phyloP scores from a whole-genome alignment of 2,888 invertebrate species.

The Mesorhabditis belari region DNA sequence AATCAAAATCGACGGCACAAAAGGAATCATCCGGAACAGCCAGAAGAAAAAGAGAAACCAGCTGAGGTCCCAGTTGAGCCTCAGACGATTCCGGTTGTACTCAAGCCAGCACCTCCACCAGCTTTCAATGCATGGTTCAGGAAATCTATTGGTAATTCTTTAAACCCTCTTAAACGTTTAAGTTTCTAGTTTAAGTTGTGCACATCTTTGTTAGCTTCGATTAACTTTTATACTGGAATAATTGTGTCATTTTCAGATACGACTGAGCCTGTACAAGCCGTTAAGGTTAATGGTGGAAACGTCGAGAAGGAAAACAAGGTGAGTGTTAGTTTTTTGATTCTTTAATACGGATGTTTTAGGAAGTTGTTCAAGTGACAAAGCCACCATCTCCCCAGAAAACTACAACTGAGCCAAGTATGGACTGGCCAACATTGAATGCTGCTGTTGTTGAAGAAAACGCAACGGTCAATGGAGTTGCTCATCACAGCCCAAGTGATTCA shows the following conservation, averaged over 20 bases:
- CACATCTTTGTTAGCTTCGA: no score
- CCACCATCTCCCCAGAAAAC: not conserved
- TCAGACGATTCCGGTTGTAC: constrained; percentile 18
- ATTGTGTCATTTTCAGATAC: not conserved
- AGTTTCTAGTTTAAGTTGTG: no score
- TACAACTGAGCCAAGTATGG: constrained; percentile 13
- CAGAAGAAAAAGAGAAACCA: not conserved
- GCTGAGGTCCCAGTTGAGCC: constrained; percentile 1
- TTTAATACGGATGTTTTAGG: not conserved
- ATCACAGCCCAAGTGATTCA: constrained; percentile 7
- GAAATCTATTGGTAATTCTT: constrained; percentile 11
- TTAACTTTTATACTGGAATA: not conserved
- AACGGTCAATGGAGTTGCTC: not conserved
- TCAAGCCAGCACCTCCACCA: constrained; percentile 37
- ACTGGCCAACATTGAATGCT: constrained; percentile 26
- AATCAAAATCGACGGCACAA: not conserved
- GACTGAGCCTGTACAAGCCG: constrained; percentile 4
- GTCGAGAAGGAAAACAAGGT: no score
- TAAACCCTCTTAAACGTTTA: no score
- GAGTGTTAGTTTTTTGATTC: not conserved
- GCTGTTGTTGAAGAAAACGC: constrained; percentile 7
- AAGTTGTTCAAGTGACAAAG: not conserved
- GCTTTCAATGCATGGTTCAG: constrained; percentile 41
- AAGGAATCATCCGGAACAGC: not conserved
- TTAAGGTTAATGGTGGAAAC: no score